Base-by-base conservation (phyloP, 2,797 vertebrate species). In the Brachyrhaphis roseni region DNA sequence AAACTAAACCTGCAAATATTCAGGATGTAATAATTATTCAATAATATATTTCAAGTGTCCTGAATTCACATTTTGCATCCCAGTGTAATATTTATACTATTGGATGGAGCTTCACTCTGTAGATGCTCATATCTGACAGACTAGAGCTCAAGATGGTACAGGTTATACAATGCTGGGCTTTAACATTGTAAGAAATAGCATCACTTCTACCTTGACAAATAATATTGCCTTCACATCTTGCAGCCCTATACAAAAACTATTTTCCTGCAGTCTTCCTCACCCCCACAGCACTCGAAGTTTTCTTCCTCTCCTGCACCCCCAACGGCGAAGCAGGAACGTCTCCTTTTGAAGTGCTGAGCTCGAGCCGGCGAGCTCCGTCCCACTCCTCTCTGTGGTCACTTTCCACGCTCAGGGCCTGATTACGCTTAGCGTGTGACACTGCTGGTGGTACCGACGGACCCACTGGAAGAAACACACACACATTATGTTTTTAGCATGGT, bases 361-460 rank as follows among this genome's bases (percentile, higher is more conserved):
- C 96, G 4, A 97, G 96, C 84, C 97, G 97, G 59, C 97, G 97
- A 0, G 96, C 95, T 70, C 96, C 97, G 81, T 98, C 97, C 97
- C 97, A 98, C 59, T 98, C 98, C 80, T 98, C 98, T 75, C 96
- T 97, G 94, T 98, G 97, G 49, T 99, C 97, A 0, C 94, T 97
- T 74, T 98, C 98, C 87, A 97, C 96, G 0, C 97, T 97, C 78
- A 97, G 95, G 20, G 97, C 97, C 93, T 98, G 97, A 79, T 96
- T 95, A 16, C 97, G 97, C 92, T 99, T 98, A 0, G 97, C 96
- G 77, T 98, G 98, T 0, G 97, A 97, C 8, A 97, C 96, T 1
- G 97, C 96, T 5, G 97, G 96, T 20, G 98, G 97, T 81, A 98
- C 97, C 8, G 97, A 95, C 0, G 98, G 98, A 53, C 98, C 98